phyloP scores from a whole-genome alignment of 2,113 vertebrate genomes.

The Melanostigma gelatinosum region DNA sequence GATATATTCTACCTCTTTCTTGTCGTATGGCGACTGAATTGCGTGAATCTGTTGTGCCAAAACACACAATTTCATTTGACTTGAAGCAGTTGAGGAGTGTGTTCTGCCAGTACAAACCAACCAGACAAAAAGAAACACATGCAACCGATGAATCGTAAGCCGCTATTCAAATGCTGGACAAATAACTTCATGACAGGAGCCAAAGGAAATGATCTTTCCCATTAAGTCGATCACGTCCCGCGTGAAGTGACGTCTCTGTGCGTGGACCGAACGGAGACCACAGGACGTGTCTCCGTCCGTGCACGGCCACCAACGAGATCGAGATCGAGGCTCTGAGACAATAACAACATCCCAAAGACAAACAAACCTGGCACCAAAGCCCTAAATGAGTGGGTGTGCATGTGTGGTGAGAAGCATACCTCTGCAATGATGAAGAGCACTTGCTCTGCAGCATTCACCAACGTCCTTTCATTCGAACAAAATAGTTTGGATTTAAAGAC shows the following conservation, averaged over 20 bases:
- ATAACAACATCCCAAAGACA: constrained; percentile 32
- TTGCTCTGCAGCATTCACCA: constrained; percentile 55
- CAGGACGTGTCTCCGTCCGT: not conserved
- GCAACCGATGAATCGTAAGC: constrained; percentile 3
- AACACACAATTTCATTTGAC: constrained; percentile 11
- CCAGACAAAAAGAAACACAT: not conserved
- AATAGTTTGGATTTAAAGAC: constrained; percentile 18
- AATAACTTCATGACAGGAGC: constrained; percentile 22
- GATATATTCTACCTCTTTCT: not conserved
- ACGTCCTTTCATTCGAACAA: constrained; percentile 15
- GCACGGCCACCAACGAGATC: not conserved
- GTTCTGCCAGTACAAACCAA: constrained; percentile 1
- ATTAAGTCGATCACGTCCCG: constrained; percentile 2
- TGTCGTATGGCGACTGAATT: not conserved
- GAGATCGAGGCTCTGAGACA: constrained; percentile 11
- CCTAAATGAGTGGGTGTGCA: constrained; percentile 42
- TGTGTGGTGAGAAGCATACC: constrained; percentile 58
- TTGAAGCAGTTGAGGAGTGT: not conserved
- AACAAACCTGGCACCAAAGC: constrained; percentile 18
- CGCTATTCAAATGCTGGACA: constrained; percentile 56
- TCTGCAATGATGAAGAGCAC: constrained; percentile 54
- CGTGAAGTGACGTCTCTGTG: not conserved
- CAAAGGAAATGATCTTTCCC: constrained; percentile 26
- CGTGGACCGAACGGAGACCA: not conserved
- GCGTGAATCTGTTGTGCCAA: not conserved